Evolutionary conservation across 2,888 invertebrate genomes (phyloP).

Genomic region (Noctua fimbriata): DNA sequence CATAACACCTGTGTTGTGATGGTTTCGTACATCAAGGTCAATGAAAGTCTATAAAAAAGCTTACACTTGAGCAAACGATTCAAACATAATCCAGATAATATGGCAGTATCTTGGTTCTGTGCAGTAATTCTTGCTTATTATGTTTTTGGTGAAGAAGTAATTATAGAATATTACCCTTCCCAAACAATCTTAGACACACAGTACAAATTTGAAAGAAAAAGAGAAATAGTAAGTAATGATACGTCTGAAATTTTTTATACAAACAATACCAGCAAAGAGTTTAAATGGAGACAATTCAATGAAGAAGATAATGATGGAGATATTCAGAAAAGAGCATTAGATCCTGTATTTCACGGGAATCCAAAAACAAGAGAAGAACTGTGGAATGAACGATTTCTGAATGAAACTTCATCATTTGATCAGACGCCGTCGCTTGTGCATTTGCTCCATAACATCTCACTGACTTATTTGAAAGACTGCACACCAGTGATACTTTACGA

Average conservation of each 20-base stretch:
- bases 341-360: slow-evolving; percentile 90
- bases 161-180: slow-evolving; percentile 81
- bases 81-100: slow-evolving; percentile 44
- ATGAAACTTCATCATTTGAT: slow-evolving; percentile 80
- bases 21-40: slow-evolving; percentile 80
- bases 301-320: slow-evolving; percentile 32
- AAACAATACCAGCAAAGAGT: slow-evolving; percentile 18
- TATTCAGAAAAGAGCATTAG: slow-evolving; percentile 80
- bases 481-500: slow-evolving; percentile 93
- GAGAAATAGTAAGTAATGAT: slow-evolving; percentile 47
- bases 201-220: slow-evolving; percentile 48
- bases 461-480: slow-evolving; percentile 91
- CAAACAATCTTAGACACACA: slow-evolving; percentile 62
- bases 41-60: slow-evolving; percentile 77
- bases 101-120: slow-evolving; percentile 51
- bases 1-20: slow-evolving; percentile 85
- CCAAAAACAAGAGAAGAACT: slow-evolving; percentile 90
- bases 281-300: slow-evolving; percentile 45
- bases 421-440: slow-evolving; percentile 91
- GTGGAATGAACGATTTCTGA: slow-evolving; percentile 88
- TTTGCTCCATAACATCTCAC: slow-evolving; percentile 91
- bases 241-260: background rate
- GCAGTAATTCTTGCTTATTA: slow-evolving; percentile 24
- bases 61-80: slow-evolving; percentile 19
- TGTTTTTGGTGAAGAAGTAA: slow-evolving; percentile 68